phyloP scores from a whole-genome alignment of 2,113 vertebrate genomes.

The Rafetus swinhoei region DNA sequence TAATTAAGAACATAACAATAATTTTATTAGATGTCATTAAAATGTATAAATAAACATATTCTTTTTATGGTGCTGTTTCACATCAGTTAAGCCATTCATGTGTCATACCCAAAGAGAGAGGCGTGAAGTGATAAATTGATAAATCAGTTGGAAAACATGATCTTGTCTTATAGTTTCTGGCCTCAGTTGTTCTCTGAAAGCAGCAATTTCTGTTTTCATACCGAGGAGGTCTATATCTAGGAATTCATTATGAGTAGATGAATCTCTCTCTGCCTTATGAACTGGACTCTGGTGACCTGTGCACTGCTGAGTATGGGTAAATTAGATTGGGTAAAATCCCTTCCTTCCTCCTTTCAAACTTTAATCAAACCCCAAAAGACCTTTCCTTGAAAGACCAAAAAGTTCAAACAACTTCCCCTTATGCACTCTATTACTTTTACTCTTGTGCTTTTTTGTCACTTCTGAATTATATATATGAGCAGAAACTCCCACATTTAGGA shows the following conservation, averaged over 20 bases:
- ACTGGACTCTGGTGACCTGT: neutral
- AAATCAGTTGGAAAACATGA: neutral
- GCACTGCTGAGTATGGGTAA: neutral
- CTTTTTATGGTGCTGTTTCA: neutral
- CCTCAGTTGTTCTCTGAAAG: neutral
- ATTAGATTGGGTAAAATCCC: neutral
- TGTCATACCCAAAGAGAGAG: neutral
- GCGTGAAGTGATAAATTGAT: neutral
- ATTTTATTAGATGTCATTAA: constrained; percentile 25
- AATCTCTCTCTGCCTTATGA: neutral
- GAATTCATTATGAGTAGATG: neutral
- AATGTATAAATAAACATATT: constrained; percentile 3
- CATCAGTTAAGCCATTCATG: neutral
- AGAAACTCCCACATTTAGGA: neutral
- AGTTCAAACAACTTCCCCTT: neutral
- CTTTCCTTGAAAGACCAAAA: neutral
- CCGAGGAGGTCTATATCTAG: neutral
- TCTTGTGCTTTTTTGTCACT: neutral
- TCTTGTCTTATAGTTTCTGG: neutral
- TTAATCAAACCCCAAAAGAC: neutral
- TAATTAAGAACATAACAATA: constrained; percentile 11
- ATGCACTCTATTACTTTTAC: neutral
- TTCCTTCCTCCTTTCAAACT: neutral
- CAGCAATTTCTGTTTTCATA: neutral
- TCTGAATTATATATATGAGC: neutral